Conservation (phyloP, 2,797 vertebrate species). For the Protosalanx chinensis region DNA sequence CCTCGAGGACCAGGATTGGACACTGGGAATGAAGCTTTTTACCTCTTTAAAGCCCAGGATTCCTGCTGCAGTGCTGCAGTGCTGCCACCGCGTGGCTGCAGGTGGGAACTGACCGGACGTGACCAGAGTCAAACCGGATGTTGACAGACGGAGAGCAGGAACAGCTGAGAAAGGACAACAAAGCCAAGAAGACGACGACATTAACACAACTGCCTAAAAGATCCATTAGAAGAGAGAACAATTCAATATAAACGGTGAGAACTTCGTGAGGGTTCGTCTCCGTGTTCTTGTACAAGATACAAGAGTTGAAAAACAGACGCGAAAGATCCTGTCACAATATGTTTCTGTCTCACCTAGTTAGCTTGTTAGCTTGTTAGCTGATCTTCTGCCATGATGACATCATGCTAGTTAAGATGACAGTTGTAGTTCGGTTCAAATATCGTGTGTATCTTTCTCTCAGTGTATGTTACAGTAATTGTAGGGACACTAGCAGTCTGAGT, state of each 20-base stretch:
- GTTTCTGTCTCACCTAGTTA: not conserved
- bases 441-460: no score
- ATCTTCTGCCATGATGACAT: not conserved
- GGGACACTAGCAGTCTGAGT: no score
- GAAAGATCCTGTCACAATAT: not conserved
- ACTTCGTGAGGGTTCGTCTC: not conserved
- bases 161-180: slow-evolving; percentile 75
- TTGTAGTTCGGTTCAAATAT: no score
- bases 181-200: slow-evolving; percentile 51
- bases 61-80: no score
- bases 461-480: no score
- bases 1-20: no score
- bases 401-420: no score
- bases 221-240: slow-evolving; percentile 25
- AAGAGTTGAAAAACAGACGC: not conserved
- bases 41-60: not conserved
- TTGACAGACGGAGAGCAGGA: slow-evolving; percentile 56
- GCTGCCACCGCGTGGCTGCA: not conserved
- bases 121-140: slow-evolving; percentile 63
- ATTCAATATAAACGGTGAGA: slow-evolving; percentile 30
- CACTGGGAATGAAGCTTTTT: not conserved
- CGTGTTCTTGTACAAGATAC: not conserved
- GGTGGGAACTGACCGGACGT: not conserved
- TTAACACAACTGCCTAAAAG: slow-evolving; percentile 3
- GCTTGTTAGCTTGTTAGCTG: not conserved